Evolutionary conservation across 2,797 vertebrate genomes (phyloP), one percentile per base, ranked within the genome.

Genomic region (Sebastes diploproa): DNA sequence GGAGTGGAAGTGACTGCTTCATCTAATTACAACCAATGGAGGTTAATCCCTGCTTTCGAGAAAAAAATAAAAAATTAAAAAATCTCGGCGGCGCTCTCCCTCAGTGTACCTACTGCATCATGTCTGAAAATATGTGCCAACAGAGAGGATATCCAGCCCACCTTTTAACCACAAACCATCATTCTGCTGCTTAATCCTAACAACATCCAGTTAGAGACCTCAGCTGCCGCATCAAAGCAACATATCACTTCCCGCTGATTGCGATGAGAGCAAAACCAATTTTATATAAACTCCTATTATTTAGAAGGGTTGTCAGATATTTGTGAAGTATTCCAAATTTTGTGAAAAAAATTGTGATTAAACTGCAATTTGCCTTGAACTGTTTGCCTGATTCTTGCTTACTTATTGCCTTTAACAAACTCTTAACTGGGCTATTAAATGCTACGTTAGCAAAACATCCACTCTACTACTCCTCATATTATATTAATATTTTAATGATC

Each of bases 11-110:
- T 75, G 84, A 87, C 83, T 86, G 86, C 83, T 89, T 75, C 78
- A 84, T 94, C 89, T 93, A 93, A 93, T 89, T 91, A 88, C 79
- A 88, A 77, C 72, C 78, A 87, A 89, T 90, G 80, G 88, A 89
- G 90, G 87, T 93, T 92, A 91, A 92, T 90, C 87, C 89, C 82
- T 87, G 79, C 84, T 92, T 86, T 89, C 62, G 55, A 38, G 27
- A 5, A 55, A 46, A 67, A 75, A 75, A 18, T 55, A 55, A 70
- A 18, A 52, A 18, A 56, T 71, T 32, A 56, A 52, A 63, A 66
- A 16, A 20, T 55, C 73, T 80, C 78, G 1, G n/a, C 32, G 14
- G 32, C 18, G 3, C 80, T 69, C 38, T 82, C 66, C 63, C 55
- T 80, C 50, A 46, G 52, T 72, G 75, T 60, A 80, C 82, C 83